Conservation (phyloP, 1,140 invertebrate genomes). For the Calosoma granatense region DNA sequence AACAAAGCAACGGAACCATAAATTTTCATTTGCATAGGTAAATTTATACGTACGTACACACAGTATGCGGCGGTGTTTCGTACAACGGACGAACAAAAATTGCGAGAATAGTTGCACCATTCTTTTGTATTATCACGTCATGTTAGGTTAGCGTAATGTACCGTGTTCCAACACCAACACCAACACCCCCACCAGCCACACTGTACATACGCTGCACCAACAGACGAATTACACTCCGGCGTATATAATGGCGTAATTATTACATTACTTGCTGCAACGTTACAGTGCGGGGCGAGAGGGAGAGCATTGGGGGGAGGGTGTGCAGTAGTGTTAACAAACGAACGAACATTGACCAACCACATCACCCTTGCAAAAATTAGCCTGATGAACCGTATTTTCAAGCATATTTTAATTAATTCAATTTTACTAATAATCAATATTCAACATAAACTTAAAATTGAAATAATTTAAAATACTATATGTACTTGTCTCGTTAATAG, state of each 20-base stretch:
- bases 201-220: not conserved
- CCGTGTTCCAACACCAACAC: not conserved
- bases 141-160: not conserved
- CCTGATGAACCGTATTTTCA: too few species aligned
- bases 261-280: not conserved
- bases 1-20: slow-evolving; percentile 7
- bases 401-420: too few species aligned
- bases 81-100: not conserved
- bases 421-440: too few species aligned
- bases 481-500: too few species aligned
- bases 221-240: not conserved
- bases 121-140: slow-evolving; percentile 1
- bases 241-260: not conserved
- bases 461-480: too few species aligned
- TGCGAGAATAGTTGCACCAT: slow-evolving; percentile 2
- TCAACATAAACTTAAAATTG: too few species aligned
- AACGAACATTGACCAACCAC: too few species aligned
- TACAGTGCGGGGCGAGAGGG: too few species aligned
- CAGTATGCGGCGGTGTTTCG: not conserved
- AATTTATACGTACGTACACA: not conserved
- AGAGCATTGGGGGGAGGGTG: too few species aligned
- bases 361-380: too few species aligned
- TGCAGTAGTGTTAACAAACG: too few species aligned
- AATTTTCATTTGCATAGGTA: slow-evolving; percentile 7
- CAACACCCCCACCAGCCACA: not conserved